Evolutionary conservation across 2,888 invertebrate genomes (phyloP).

Genomic region (Noctua fimbriata): DNA sequence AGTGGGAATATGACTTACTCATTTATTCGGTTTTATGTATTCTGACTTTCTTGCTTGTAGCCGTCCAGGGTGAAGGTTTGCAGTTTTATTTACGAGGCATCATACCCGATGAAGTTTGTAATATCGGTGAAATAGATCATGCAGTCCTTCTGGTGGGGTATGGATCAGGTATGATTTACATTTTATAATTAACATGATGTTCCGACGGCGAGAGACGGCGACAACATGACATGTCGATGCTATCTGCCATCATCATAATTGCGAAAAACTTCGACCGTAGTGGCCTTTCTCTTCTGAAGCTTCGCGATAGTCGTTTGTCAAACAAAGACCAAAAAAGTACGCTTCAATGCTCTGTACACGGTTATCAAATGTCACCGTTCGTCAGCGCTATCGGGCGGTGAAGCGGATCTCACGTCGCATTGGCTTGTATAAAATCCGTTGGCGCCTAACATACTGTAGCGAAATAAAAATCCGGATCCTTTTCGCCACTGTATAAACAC

Average conservation of each 20-base stretch:
- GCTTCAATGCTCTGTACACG: background rate
- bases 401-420: too few relatives aligned
- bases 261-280: background rate
- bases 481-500: too few relatives aligned
- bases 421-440: too few relatives aligned
- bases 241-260: background rate
- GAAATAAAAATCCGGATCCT: too few relatives aligned
- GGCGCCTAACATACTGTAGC: too few relatives aligned
- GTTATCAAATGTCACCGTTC: too few relatives aligned
- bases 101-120: background rate
- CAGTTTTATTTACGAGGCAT: accelerated
- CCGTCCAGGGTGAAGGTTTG: accelerated
- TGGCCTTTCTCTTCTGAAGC: background rate
- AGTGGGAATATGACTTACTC: background rate
- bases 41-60: conserved; percentile 2
- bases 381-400: too few relatives aligned
- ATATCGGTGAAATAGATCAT: accelerated
- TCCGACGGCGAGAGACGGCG: background rate
- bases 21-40: background rate
- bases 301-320: background rate
- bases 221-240: background rate
- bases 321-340: background rate
- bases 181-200: background rate
- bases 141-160: conserved; percentile 38
- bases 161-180: conserved; percentile 21